These are phyloP conservation scores for Hesperia comma DNA, from an alignment of 2,888 invertebrate genomes.

Conservation along the genomic window DNA sequence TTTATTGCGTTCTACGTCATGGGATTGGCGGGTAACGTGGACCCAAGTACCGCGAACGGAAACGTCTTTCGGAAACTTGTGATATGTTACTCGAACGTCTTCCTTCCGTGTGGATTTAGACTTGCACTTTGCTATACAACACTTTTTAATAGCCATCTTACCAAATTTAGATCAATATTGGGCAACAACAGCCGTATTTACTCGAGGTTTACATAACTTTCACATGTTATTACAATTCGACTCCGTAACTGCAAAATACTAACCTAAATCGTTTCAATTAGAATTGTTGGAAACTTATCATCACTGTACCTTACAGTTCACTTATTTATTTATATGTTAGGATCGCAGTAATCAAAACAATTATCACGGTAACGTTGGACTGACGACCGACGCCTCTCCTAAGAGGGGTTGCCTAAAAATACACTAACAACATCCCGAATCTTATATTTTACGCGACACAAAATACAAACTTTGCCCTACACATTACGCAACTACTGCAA, in stretches of 20 bases:
- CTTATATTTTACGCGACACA: too few species aligned
- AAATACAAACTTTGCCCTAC: too few species aligned
- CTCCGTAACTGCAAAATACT: neutral
- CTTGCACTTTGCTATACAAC: slow-evolving; percentile 85
- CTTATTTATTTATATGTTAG: too few species aligned
- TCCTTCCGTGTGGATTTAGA: slow-evolving; percentile 85
- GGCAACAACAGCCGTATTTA: neutral
- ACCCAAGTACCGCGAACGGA: slow-evolving; percentile 86
- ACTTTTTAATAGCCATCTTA: slow-evolving; percentile 85
- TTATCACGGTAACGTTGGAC: too few species aligned
- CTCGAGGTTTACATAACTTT: slow-evolving; percentile 8
- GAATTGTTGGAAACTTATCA: neutral
- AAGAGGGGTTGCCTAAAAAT: too few species aligned
- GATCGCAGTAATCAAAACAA: too few species aligned
- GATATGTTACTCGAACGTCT: slow-evolving; percentile 89
- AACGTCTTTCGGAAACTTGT: slow-evolving; percentile 88
- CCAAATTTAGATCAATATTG: slow-evolving; percentile 21
- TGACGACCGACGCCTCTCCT: too few species aligned
- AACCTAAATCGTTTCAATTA: slow-evolving; percentile 1
- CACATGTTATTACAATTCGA: neutral
- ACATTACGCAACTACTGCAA: too few species aligned
- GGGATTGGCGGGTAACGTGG: slow-evolving; percentile 83
- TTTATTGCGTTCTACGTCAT: slow-evolving; percentile 80
- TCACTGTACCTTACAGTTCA: neutral
- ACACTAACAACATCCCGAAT: too few species aligned